Evolutionary conservation across 1,140 invertebrate genomes (phyloP).

Genomic region (Drosophila pallidifrons): DNA sequence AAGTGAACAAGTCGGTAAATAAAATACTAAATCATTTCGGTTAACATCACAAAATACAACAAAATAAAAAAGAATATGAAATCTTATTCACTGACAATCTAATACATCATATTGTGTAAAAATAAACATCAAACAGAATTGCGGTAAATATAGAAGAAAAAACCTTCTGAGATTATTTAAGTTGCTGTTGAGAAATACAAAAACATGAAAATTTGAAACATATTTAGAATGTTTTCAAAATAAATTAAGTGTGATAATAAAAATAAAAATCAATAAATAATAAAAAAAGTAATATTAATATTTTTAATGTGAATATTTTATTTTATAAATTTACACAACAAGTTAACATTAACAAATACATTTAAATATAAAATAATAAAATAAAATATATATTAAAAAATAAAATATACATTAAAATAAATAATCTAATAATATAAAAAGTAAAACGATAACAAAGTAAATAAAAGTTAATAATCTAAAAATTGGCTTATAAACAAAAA

Average conservation of each 20-base stretch:
- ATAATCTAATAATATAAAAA: too few relatives aligned
- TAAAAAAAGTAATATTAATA: neutral
- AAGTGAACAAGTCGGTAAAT: constrained; percentile 19
- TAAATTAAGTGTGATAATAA: neutral
- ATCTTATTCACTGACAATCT: constrained; percentile 4
- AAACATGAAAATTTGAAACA: neutral
- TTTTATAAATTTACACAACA: too few relatives aligned
- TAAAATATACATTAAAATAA: too few relatives aligned
- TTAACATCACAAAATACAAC: neutral
- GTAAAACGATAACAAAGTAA: too few relatives aligned
- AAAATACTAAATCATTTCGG: neutral
- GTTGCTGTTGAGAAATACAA: constrained; percentile 8
- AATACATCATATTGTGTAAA: constrained; percentile 1
- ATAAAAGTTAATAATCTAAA: too few relatives aligned
- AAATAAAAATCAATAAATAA: neutral
- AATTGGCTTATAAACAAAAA: neutral
- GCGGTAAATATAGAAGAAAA: constrained; percentile 18
- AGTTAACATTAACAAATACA: too few relatives aligned
- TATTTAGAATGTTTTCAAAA: neutral
- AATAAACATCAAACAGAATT: constrained; percentile 23
- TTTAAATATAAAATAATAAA: too few relatives aligned
- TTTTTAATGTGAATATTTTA: neutral
- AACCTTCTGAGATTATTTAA: constrained; percentile 4
- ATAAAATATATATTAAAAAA: too few relatives aligned
- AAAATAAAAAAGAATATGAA: constrained; percentile 2